Base-by-base conservation (phyloP, 2,113 vertebrate species). In the Eidolon helvum region DNA sequence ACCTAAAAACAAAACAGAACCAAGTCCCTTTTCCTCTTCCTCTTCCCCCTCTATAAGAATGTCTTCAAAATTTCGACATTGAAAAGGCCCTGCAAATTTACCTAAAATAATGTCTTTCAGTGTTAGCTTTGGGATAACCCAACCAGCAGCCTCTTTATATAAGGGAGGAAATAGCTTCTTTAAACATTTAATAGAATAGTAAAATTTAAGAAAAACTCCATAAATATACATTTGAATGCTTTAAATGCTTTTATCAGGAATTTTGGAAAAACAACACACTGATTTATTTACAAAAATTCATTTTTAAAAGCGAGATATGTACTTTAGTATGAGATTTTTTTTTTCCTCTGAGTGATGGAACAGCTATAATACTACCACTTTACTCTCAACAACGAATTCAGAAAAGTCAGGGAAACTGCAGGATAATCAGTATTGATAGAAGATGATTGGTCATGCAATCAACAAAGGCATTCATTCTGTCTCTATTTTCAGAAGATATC, bases 361-460 rank as follows among this genome's bases (percentile, higher is more conserved):
- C 66, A 91, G 30, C 74, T 87, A 5, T 96, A 93, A 93, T 95
- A n/a, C 59, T 93, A 59, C 75, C 86, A 91, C 55, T 96, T 92
- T 79, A 74, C 55, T 94, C 57, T 94, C 45, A 61, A 89, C 55
- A 89, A 93, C 86, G 92, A 93, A 93, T 96, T 91, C 83, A 95
- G 87, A 90, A 50, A 96, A 96, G 71, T 90, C 87, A 79, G 63
- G 45, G 66, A 96, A 95, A 91, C 53, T 85, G 26, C 30, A 75
- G 48, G 72, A 72, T 93, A 94, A 91, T 92, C 92, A 84, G 55
- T 87, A 86, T 57, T 90, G 88, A 98, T 72, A 84, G 69, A 77
- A 87, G 78, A 94, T 91, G 83, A 97, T 92, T 91, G 91, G 93
- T 38, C 68, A 21, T 65, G 71, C 57, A 94, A 66, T 96, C 84